Evolutionary conservation across 2,113 vertebrate species (phyloP), one percentile per base, ranked within the genome.

Genomic region (Myanophis thanlyinensis): DNA sequence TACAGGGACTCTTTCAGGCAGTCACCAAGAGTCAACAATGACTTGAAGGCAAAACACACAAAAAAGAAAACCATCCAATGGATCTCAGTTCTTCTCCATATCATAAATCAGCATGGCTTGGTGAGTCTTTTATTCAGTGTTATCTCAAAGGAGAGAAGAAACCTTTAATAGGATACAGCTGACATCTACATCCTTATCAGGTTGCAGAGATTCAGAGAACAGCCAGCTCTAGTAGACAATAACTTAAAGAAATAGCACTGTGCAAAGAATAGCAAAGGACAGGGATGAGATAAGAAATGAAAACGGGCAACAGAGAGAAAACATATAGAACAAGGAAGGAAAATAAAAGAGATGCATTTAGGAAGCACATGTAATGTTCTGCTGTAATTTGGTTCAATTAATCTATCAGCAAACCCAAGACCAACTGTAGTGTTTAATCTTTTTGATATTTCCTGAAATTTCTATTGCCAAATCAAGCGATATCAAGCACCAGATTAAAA

Each of bases 321-420:
- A 89, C n/a, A 91, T 51, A 85, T 23, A 18, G n/a, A 27, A 46
- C 8, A 91, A 52, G 52, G 40, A 87, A 92, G 86, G 52, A 27
- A 93, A 94, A 46, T 92, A 1, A 93, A 3, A 30, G 10, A 0
- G 56, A 92, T 44, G 18, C 35, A 80, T 44, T 80, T 44, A 44
- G 89, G 18, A 40, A 89, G 86, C 27, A 7, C 22, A 52, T 73
- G 53, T 1, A 4, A 18, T 56, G 91, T 87, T 90, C 59, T 44
- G 0, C 0, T 4, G 0, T n/a, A 62, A 92, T 95, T 96, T 48
- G 2, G 93, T 97, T 96, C 94, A 95, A 80, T 18, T 13, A 95
- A 94, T 86, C 44, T 56, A 94, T 89, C 94, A 93, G 73, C 88
- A 91, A 93, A 93, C 86, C 4, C 51, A 59, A 25, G n/a, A 89